phyloP scores from a whole-genome alignment of 2,888 invertebrate genomes.

The Cheilosia scutellata region DNA sequence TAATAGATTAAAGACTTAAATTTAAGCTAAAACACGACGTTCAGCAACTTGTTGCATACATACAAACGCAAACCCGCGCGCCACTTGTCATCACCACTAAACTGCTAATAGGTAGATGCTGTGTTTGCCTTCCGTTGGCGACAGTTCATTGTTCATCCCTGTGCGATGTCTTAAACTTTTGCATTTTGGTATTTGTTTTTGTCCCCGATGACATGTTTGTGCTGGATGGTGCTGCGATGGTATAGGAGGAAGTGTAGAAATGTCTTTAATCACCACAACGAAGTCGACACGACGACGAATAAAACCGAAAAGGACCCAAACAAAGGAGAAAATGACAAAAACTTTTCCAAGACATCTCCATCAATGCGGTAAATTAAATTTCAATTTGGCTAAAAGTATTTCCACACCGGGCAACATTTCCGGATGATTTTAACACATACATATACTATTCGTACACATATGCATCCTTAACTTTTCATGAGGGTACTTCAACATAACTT shows the following conservation, averaged over 20 bases:
- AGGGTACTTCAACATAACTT: slow-evolving; percentile 38
- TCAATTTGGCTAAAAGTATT: slow-evolving; percentile 67
- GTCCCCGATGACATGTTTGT: slow-evolving; percentile 38
- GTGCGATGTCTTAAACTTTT: slow-evolving; percentile 51
- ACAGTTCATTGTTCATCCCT: slow-evolving; percentile 38
- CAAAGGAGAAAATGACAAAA: slow-evolving; percentile 55
- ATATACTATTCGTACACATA: background rate
- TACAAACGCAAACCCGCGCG: background rate
- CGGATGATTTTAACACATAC: slow-evolving; percentile 15
- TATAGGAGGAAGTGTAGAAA: background rate
- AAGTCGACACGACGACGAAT: slow-evolving; percentile 17
- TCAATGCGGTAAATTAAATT: slow-evolving; percentile 69
- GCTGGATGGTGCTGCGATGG: background rate
- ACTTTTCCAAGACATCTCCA: slow-evolving; percentile 61
- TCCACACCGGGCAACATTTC: slow-evolving; percentile 11
- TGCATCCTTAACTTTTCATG: slow-evolving; percentile 35
- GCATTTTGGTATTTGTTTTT: slow-evolving; percentile 52
- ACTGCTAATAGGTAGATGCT: background rate
- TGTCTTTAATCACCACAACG: slow-evolving; percentile 54
- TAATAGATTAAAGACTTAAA: slow-evolving; percentile 16
- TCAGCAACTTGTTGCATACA: slow-evolving; percentile 26
- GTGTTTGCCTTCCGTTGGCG: slow-evolving; percentile 7
- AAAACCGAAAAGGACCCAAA: slow-evolving; percentile 27
- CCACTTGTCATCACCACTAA: slow-evolving; percentile 10
- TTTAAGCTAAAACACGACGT: slow-evolving; percentile 8